Conservation (phyloP, 2,113 vertebrate species). For the Podiceps cristatus region DNA sequence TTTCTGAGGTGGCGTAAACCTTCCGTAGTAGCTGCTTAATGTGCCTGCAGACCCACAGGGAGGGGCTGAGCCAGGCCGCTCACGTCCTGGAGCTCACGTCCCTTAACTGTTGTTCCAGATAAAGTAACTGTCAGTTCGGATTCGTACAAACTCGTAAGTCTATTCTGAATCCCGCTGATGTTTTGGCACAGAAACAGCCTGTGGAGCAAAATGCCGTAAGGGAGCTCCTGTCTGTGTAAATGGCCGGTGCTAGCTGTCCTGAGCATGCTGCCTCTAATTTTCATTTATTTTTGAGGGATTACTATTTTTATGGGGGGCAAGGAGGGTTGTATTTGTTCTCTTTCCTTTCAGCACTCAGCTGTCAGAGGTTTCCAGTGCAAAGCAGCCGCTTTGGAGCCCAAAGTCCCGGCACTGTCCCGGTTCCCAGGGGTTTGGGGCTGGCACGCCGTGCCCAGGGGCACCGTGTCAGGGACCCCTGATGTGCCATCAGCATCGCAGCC, state of each 20-base stretch:
- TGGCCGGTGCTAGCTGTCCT: background rate
- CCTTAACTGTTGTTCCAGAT: conserved; percentile 19
- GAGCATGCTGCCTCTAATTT: background rate
- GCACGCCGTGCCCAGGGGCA: background rate
- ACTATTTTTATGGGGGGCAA: background rate
- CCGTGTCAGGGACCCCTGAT: accelerated
- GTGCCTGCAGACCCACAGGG: background rate
- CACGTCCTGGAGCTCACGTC: conserved; percentile 24
- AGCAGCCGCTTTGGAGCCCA: background rate
- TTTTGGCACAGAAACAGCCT: conserved; percentile 18
- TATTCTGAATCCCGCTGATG: conserved; percentile 8
- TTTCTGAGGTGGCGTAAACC: background rate
- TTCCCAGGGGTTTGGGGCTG: accelerated
- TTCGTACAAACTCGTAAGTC: conserved; percentile 19
- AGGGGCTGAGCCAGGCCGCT: background rate
- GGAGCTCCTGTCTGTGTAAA: conserved; percentile 15
- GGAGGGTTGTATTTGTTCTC: background rate
- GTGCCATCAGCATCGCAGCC: background rate
- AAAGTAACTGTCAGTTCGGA: conserved; percentile 55
- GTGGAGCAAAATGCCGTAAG: background rate
- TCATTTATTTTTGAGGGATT: background rate
- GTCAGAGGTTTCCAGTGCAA: background rate
- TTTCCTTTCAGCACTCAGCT: background rate
- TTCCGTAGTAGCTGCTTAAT: background rate
- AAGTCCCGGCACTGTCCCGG: background rate